Evolutionary conservation across 1,140 invertebrate genomes (phyloP).

Genomic region (Psix sp.): DNA sequence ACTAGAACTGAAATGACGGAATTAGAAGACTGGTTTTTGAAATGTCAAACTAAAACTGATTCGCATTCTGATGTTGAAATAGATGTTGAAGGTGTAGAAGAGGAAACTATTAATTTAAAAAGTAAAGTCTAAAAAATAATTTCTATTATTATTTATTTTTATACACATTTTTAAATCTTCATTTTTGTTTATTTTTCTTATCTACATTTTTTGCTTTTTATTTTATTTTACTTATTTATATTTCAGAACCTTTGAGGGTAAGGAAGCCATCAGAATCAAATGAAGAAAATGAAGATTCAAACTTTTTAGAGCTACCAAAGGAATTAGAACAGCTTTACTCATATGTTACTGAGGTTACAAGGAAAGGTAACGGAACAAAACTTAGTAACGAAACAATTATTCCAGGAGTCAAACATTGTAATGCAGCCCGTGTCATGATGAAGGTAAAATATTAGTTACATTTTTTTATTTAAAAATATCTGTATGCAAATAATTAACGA

Average conservation of each 20-base stretch:
- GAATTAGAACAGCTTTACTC: constrained; percentile 57
- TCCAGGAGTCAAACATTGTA: constrained; percentile 63
- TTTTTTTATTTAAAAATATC: too few relatives aligned
- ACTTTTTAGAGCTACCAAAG: constrained; percentile 62
- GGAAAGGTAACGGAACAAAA: constrained; percentile 65
- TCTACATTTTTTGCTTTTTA: background rate
- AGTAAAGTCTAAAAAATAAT: constrained; percentile 1
- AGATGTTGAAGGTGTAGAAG: constrained; percentile 50
- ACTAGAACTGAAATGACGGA: constrained; percentile 53
- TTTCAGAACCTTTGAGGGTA: background rate
- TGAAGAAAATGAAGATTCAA: constrained; percentile 17
- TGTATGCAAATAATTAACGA: constrained; percentile 5
- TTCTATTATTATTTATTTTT: constrained; percentile 3
- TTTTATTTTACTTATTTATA: background rate
- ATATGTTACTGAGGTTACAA: constrained; percentile 65
- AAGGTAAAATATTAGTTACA: constrained; percentile 46
- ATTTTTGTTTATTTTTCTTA: constrained; percentile 1
- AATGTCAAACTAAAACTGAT: constrained; percentile 26
- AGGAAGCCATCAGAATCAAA: constrained; percentile 6
- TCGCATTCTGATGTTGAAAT: constrained; percentile 56
- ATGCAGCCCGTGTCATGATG: constrained; percentile 65
- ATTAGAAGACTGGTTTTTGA: constrained; percentile 60
- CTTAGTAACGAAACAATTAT: constrained; percentile 67
- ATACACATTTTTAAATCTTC: constrained; percentile 5
- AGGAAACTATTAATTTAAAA: constrained; percentile 6